Conservation (phyloP, 2,888 invertebrate species). For the Sinodicranocentrus sp. region DNA sequence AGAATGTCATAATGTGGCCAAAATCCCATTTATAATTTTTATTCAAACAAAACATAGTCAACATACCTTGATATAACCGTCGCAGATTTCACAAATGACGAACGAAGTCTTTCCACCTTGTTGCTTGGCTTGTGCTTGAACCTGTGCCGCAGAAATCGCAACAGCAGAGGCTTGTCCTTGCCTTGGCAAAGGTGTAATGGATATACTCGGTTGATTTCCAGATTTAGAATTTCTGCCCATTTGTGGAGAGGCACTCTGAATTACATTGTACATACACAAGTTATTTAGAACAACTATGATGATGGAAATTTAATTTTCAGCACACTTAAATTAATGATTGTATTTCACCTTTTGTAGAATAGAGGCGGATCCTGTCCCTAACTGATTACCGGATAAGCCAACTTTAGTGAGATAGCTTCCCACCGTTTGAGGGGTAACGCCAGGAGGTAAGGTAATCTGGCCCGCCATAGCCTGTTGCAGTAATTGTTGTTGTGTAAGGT, state of each 20-base stretch:
- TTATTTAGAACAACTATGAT: no score
- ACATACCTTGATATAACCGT: slow-evolving; percentile 91
- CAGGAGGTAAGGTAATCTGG: slow-evolving; percentile 64
- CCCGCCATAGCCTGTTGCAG: slow-evolving; percentile 73
- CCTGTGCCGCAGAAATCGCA: slow-evolving; percentile 77
- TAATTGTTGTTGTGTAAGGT: slow-evolving; percentile 68
- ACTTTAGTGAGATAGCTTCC: slow-evolving; percentile 69
- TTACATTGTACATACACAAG: no score
- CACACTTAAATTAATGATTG: no score
- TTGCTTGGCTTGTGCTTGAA: slow-evolving; percentile 77
- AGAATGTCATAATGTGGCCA: no score
- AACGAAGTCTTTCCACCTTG: slow-evolving; percentile 85
- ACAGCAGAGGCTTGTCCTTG: slow-evolving; percentile 79
- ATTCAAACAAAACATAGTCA: no score
- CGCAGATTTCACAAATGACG: slow-evolving; percentile 98
- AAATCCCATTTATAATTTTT: no score
- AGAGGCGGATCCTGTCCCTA: slow-evolving; percentile 25
- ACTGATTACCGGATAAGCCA: slow-evolving; percentile 59
- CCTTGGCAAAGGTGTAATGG: slow-evolving; percentile 92
- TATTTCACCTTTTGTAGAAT: not conserved
- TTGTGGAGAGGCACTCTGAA: slow-evolving; percentile 67
- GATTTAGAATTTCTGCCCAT: slow-evolving; percentile 58
- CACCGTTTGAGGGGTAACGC: slow-evolving; percentile 53
- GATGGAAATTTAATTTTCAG: not conserved
- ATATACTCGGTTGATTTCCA: slow-evolving; percentile 90